Base-by-base conservation (phyloP, 2,113 vertebrate species). In the Sapayoa aenigma region DNA sequence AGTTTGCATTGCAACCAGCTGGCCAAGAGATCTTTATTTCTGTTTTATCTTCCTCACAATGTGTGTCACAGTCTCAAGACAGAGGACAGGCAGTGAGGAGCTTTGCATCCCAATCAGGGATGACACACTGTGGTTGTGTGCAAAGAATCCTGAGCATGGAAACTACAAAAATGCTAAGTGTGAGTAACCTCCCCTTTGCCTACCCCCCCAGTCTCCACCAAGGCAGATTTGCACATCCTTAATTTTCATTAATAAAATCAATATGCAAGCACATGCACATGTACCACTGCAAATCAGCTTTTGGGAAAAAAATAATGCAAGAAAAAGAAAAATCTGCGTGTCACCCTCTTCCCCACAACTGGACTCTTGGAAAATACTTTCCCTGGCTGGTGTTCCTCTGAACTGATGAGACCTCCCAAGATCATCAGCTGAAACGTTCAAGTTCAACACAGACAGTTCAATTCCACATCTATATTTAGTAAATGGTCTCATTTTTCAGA, bases 231-330 rank as follows among this genome's bases (percentile, higher is more conserved):
- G 46, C 49, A 73, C 85, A 47, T n/a, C 63, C 77, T 92, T 90
- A 35, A 80, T 95, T 95, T 87, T 85, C 84, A 89, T 94, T 96
- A 94, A 87, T 72, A 85, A 93, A 89, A 92, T 67, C 83, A 82
- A 53, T 85, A 42, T 15, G 44, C 28, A 27, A 63, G 72, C 68
- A 19, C 59, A 76, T 0, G 3, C 72, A 90, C 62, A 23, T 5
- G 25, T 7, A 67, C 33, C 8, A 6, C 37, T 82, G 53, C 60
- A 82, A 94, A 91, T 66, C 11, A 76, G 24, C 68, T 78, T 49
- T 46, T 12, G 18, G 33, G 15, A 18, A 39, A 42, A 5, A 9
- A 7, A 19, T 27, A 39, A 60, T 11, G 2, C 8, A 7, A 31
- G 9, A 6, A 31, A 33, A 72, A n/a, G 19, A 21, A 59, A 72